phyloP scores from a whole-genome alignment of 2,888 invertebrate species.

The Ellobium chinense region DNA sequence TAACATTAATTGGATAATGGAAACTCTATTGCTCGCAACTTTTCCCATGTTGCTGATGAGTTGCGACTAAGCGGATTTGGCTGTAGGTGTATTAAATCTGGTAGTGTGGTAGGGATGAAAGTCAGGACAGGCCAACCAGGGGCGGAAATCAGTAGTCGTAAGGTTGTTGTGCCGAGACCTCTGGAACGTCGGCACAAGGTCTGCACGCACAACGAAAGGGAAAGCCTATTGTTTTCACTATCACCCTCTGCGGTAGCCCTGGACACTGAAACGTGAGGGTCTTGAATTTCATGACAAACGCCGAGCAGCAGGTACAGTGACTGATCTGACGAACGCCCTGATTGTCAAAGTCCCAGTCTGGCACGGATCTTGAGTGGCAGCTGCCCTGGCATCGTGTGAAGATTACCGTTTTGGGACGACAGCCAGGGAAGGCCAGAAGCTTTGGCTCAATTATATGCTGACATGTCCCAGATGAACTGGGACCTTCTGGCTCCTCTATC shows the following conservation, averaged over 20 bases:
- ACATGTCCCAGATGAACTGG: conserved; percentile 7
- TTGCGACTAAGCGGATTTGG: too few species aligned
- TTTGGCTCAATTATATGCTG: conserved; percentile 3
- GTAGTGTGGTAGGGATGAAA: too few species aligned
- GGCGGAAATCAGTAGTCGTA: conserved; percentile 46
- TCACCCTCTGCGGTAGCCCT: background rate
- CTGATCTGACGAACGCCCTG: conserved; percentile 45
- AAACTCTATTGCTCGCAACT: too few species aligned
- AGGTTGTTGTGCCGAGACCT: conserved; percentile 47
- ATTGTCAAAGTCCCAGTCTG: conserved; percentile 49
- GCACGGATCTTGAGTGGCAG: conserved; percentile 53
- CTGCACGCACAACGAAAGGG: conserved; percentile 53
- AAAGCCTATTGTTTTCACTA: conserved; percentile 22
- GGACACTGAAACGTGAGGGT: conserved; percentile 47
- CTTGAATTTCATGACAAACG: conserved; percentile 35
- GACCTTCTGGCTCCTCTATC: too few species aligned
- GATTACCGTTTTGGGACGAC: conserved; percentile 38
- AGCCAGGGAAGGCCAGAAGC: conserved; percentile 44
- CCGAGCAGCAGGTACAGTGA: conserved; percentile 56
- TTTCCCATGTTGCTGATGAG: too few species aligned
- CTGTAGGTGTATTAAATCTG: too few species aligned
- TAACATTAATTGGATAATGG: too few species aligned
- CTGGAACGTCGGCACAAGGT: conserved; percentile 51
- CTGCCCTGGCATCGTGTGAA: conserved; percentile 49
- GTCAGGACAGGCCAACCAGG: too few species aligned